Evolutionary conservation across 2,888 invertebrate species (phyloP).

Genomic region (Dasysyrphus albostriatus): DNA sequence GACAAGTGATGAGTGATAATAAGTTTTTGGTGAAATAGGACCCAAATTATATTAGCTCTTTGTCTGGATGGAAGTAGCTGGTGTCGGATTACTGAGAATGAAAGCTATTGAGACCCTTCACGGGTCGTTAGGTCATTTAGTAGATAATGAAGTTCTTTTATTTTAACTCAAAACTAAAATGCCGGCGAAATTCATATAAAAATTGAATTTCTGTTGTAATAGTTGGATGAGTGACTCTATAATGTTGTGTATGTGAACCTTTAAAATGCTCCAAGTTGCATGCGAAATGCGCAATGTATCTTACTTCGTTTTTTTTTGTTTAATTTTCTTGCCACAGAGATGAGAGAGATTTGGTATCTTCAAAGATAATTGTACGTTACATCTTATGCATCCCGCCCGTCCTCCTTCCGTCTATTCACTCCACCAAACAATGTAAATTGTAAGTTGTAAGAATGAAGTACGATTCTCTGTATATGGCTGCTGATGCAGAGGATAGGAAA

Average conservation of each 20-base stretch:
- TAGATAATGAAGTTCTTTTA: too few relatives aligned
- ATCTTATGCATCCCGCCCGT: constrained; percentile 26
- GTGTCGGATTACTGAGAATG: too few relatives aligned
- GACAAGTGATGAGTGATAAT: too few relatives aligned
- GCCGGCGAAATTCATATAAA: constrained; percentile 2
- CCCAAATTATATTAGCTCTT: too few relatives aligned
- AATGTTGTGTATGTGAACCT: constrained; percentile 37
- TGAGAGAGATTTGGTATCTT: constrained; percentile 64
- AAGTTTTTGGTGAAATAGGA: too few relatives aligned
- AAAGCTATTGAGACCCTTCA: too few relatives aligned
- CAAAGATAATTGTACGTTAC: constrained; percentile 71
- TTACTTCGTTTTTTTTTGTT: constrained; percentile 6
- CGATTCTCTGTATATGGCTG: constrained; percentile 39
- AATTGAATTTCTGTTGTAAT: constrained; percentile 2
- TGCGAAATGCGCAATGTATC: constrained; percentile 52
- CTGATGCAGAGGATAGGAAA: constrained; percentile 12
- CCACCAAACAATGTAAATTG: constrained; percentile 56
- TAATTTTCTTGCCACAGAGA: constrained; percentile 24
- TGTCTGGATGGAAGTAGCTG: too few relatives aligned
- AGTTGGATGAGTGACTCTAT: not conserved
- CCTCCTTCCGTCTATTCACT: not conserved
- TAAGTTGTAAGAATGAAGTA: constrained; percentile 69
- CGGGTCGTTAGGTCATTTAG: too few relatives aligned
- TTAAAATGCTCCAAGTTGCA: constrained; percentile 46
- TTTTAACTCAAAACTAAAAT: not conserved